Evolutionary conservation across 1,140 invertebrate species (phyloP).

Genomic region (Drosophila burlai): DNA sequence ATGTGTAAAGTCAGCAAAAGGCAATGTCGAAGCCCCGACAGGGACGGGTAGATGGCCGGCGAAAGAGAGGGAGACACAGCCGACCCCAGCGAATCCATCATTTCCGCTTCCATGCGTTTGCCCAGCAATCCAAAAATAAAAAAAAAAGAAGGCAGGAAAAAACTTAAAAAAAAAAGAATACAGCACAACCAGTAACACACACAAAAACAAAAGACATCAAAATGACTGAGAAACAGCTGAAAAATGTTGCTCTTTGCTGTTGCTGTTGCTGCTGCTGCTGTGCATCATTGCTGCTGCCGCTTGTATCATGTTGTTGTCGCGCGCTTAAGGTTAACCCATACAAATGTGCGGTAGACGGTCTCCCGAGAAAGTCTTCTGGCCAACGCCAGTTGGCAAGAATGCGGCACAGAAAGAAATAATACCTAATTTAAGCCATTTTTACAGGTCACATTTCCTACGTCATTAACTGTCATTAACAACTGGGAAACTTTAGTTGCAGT

Average conservation of each 20-base stretch:
- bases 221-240: constrained; percentile 77
- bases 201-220: constrained; percentile 42
- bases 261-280: constrained; percentile 36
- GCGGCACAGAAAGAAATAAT: constrained; percentile 35
- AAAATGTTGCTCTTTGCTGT: constrained; percentile 68
- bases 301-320: constrained; percentile 47
- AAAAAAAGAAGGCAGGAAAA: constrained; percentile 31
- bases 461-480: constrained; percentile 20
- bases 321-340: constrained; percentile 45
- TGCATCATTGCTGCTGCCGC: constrained; percentile 29
- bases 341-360: constrained; percentile 25
- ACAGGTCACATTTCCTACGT: constrained; percentile 22
- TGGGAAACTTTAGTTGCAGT: constrained; percentile 13
- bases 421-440: constrained; percentile 21
- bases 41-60: constrained; percentile 27
- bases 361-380: constrained; percentile 28
- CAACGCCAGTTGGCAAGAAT: constrained; percentile 25
- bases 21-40: constrained; percentile 37
- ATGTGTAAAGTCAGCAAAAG: constrained; percentile 78
- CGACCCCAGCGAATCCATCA: constrained; percentile 81
- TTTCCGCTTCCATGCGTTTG: constrained; percentile 84
- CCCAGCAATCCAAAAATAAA: constrained; percentile 58
- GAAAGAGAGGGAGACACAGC: constrained; percentile 31
- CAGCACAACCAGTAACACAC: constrained; percentile 36
- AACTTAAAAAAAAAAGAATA: constrained; percentile 30